Evolutionary conservation across 2,888 invertebrate species (phyloP).

Genomic region (Phalera bucephala): DNA sequence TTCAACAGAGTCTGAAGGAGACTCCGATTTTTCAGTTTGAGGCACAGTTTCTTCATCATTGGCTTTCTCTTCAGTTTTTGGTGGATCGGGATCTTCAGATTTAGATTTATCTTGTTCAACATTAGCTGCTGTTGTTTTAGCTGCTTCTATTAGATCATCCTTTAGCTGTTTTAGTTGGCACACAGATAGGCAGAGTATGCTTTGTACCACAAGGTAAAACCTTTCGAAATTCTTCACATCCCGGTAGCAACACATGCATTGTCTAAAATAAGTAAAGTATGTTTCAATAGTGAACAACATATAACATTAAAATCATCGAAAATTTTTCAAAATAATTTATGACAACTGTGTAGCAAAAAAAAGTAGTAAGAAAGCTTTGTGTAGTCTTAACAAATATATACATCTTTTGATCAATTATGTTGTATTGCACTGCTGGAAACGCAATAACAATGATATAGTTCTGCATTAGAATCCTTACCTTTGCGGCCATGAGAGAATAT

Average conservation of each 20-base stretch:
- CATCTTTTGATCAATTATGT: no score
- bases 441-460: no score
- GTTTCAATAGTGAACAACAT: neutral
- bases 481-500: conserved; percentile 95
- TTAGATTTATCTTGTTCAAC: conserved; percentile 54
- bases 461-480: no score
- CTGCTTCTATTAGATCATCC: conserved; percentile 78
- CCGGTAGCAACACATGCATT: conserved; percentile 97
- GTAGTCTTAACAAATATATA: conserved; percentile 1
- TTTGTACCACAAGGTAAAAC: conserved; percentile 94
- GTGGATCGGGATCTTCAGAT: conserved; percentile 32
- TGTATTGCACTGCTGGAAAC: no score
- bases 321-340: no score
- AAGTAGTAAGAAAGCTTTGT: neutral
- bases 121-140: conserved; percentile 46
- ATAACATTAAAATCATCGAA: neutral
- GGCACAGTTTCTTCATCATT: conserved; percentile 44
- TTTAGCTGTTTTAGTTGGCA: conserved; percentile 90
- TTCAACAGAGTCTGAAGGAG: conserved; percentile 43
- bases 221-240: conserved; percentile 96
- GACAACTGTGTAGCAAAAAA: no score
- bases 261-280: conserved; percentile 81
- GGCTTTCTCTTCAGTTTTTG: conserved; percentile 43
- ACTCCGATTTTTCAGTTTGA: conserved; percentile 40
- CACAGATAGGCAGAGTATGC: conserved; percentile 91